Conservation (phyloP, 2,888 invertebrate genomes). For the Coleophora flavipennella region DNA sequence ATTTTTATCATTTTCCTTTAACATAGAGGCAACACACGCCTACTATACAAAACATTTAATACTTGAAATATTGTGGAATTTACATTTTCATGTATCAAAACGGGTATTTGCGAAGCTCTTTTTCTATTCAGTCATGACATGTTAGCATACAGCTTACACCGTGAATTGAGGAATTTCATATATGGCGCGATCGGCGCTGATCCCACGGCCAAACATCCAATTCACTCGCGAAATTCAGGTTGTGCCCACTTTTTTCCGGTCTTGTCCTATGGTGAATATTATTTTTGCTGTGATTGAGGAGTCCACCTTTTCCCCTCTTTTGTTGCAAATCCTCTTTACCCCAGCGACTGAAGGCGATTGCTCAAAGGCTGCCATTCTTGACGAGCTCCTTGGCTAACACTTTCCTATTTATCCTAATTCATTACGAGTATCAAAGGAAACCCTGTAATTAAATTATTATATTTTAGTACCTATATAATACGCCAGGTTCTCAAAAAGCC, state of each 20-base stretch:
- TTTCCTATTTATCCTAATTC: neutral
- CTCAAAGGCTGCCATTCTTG: conserved; percentile 37
- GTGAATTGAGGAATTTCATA: conserved; percentile 32
- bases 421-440: neutral
- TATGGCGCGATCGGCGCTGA: conserved; percentile 35
- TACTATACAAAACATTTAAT: no score
- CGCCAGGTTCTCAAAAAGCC: no score
- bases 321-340: conserved; percentile 33
- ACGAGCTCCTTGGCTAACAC: conserved; percentile 19
- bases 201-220: conserved; percentile 29
- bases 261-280: conserved; percentile 50
- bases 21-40: no score
- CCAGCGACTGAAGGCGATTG: conserved; percentile 48
- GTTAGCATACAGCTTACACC: conserved; percentile 4
- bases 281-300: conserved; percentile 48
- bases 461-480: no score
- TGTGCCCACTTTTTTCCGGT: conserved; percentile 32
- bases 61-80: no score
- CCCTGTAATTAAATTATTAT: no score
- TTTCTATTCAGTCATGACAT: no score
- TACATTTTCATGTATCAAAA: no score
- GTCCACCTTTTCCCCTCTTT: conserved; percentile 35
- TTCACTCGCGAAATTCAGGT: conserved; percentile 45
- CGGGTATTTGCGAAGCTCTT: no score
- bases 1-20: no score